Evolutionary conservation across 2,113 vertebrate genomes (phyloP), one percentile per base, ranked within the genome.

Genomic region (Daphoenositta chrysoptera): DNA sequence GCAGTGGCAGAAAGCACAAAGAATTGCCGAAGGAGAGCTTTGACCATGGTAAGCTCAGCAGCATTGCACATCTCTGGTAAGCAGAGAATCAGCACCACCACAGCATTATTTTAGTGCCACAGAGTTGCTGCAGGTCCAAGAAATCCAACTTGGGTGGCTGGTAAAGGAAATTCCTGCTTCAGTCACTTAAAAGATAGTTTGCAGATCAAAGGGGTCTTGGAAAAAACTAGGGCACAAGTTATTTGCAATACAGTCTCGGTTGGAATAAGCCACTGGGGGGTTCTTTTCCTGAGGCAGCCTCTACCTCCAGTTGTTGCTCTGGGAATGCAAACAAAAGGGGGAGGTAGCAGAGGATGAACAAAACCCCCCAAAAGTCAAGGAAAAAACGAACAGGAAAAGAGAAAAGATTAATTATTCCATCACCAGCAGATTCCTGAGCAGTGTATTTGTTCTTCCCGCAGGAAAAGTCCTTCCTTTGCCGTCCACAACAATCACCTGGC

Each of bases 301-400:
- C 48, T 40, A 30, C 69, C 39, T 57, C 70, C 94, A 94, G 89
- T 76, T 88, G 75, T 45, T 94, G 57, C 45, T 82, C 54, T 69
- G 83, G 73, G 81, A 96, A 93, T 56, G 63, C 22, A 79, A 83
- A 95, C 93, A 96, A 94, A 97, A 87, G 10, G 17, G 40, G 42
- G 78, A 77, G 50, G 91, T 30, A 48, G 66, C 48, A 65, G 92
- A 66, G 69, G 54, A 92, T 66, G 48, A 82, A 93, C 57, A 93
- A 93, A 87, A 24, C 10, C 14, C 14, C 7, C 27, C 9, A 54
- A 57, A 96, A 91, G n/a, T 65, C 64, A 77, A 91, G 76, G 57
- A 64, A 90, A 93, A 72, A 65, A 83, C 15, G 42, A 87, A 69
- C 50, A 87, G 69, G 35, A 35, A 76, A 63, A 92, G 57, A 77